phyloP scores from a whole-genome alignment of 2,113 vertebrate genomes.

The Geococcyx californianus region DNA sequence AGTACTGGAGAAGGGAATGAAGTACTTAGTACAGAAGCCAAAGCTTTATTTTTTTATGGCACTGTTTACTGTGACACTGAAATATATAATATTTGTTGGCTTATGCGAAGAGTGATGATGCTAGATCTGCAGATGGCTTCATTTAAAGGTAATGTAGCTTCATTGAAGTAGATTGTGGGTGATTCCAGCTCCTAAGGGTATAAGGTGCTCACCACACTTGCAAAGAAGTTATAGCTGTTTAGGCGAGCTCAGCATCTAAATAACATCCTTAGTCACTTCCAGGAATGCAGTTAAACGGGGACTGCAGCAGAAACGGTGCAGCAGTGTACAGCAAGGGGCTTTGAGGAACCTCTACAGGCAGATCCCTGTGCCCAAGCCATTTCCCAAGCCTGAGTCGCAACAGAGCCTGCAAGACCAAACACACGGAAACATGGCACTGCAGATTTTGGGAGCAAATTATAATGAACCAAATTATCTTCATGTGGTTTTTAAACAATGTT shows the following conservation, averaged over 20 bases:
- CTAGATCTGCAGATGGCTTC: background rate
- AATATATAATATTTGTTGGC: background rate
- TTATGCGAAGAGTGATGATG: background rate
- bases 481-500: background rate
- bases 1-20: background rate
- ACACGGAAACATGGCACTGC: too few relatives aligned
- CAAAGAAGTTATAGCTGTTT: background rate
- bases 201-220: too few relatives aligned
- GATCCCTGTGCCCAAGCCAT: background rate
- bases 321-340: rapidly evolving
- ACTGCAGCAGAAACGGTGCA: too few relatives aligned
- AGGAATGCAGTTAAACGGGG: too few relatives aligned
- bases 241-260: background rate
- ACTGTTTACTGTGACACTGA: background rate
- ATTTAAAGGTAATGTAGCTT: background rate
- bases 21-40: background rate
- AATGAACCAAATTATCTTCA: too few relatives aligned
- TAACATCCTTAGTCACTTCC: too few relatives aligned
- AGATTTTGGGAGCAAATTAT: too few relatives aligned
- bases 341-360: background rate
- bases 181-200: background rate
- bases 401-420: too few relatives aligned
- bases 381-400: background rate
- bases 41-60: background rate
- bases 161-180: background rate